phyloP scores from a whole-genome alignment of 2,888 invertebrate species.

The Mongoloraphidia duomilia region DNA sequence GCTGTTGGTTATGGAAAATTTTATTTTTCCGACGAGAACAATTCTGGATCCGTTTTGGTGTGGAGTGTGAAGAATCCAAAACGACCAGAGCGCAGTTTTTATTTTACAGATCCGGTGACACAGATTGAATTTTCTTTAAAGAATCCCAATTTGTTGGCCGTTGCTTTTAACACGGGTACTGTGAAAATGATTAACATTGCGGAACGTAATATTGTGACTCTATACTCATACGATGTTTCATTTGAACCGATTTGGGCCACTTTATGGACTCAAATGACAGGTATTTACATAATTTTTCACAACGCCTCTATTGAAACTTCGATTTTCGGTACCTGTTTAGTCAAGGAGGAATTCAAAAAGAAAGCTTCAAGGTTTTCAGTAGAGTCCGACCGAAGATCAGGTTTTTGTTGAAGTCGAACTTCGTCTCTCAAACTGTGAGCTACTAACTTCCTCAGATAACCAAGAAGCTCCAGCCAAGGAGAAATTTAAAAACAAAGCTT shows the following conservation, averaged over 20 bases:
- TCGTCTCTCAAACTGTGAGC: too few relatives aligned
- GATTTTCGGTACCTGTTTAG: too few relatives aligned
- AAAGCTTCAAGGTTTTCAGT: too few relatives aligned
- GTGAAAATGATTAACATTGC: slow-evolving; percentile 59
- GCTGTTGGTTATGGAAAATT: slow-evolving; percentile 64
- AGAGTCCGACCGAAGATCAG: too few relatives aligned
- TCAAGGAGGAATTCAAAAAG: too few relatives aligned
- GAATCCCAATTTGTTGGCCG: slow-evolving; percentile 56
- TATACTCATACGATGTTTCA: slow-evolving; percentile 25
- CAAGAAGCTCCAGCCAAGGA: too few relatives aligned
- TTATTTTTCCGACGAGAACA: slow-evolving; percentile 36
- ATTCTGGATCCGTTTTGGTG: slow-evolving; percentile 50
- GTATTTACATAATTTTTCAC: too few relatives aligned
- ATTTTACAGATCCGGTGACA: slow-evolving; percentile 48
- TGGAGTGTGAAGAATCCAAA: slow-evolving; percentile 75
- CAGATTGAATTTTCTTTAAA: slow-evolving; percentile 52
- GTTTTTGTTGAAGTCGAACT: too few relatives aligned
- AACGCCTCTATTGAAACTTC: too few relatives aligned
- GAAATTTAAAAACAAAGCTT: too few relatives aligned
- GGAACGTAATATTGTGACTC: slow-evolving; percentile 24
- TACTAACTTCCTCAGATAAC: too few relatives aligned
- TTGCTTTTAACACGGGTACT: slow-evolving; percentile 60
- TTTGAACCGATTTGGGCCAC: slow-evolving; percentile 54
- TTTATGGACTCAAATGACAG: slow-evolving; percentile 45
- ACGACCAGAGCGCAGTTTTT: slow-evolving; percentile 55